Percentiles rank a stretch among this genome's conserved stretches.
Evolutionary conservation across 2,888 invertebrate species (phyloP).

Genomic region (Keiferia lycopersicella): DNA sequence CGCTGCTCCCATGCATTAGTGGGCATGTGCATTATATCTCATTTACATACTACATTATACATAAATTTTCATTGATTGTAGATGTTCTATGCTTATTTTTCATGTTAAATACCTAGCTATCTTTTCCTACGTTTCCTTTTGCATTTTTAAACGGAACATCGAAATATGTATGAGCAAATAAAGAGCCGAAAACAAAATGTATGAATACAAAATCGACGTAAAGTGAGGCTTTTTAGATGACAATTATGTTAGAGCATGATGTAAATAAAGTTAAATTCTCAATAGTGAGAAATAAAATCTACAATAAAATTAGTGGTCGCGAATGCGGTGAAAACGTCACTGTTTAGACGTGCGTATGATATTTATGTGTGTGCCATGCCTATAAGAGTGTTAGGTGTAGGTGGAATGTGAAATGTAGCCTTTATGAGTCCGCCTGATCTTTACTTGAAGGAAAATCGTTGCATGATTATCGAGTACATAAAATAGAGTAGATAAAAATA

Average conservation of each 20-base stretch:
- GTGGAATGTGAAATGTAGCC: slow-evolving; percentile 12
- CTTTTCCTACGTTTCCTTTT: slow-evolving; percentile 16
- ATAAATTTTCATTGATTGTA: slow-evolving; percentile 23
- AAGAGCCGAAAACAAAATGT: not conserved
- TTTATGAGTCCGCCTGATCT: not conserved
- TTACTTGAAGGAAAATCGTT: not conserved
- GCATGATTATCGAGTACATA: not conserved
- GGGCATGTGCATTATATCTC: slow-evolving; percentile 29
- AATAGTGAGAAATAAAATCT: slow-evolving; percentile 46
- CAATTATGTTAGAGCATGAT: slow-evolving; percentile 61
- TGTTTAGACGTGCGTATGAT: slow-evolving; percentile 28
- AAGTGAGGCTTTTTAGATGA: slow-evolving; percentile 46
- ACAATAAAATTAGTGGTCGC: slow-evolving; percentile 28
- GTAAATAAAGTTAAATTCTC: slow-evolving; percentile 59
- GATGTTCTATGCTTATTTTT: slow-evolving; percentile 31
- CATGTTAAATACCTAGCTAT: slow-evolving; percentile 27
- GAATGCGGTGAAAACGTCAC: not conserved
- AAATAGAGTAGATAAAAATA: not conserved
- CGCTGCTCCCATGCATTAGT: slow-evolving; percentile 25
- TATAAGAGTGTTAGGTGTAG: slow-evolving; percentile 46
- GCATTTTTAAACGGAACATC: slow-evolving; percentile 26
- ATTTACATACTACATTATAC: slow-evolving; percentile 25
- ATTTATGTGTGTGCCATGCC: slow-evolving; percentile 60
- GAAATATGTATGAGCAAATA: not conserved
- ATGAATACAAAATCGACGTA: not conserved